Evolutionary conservation across 1,140 invertebrate species (phyloP).

Genomic region (Eumaeus atala): DNA sequence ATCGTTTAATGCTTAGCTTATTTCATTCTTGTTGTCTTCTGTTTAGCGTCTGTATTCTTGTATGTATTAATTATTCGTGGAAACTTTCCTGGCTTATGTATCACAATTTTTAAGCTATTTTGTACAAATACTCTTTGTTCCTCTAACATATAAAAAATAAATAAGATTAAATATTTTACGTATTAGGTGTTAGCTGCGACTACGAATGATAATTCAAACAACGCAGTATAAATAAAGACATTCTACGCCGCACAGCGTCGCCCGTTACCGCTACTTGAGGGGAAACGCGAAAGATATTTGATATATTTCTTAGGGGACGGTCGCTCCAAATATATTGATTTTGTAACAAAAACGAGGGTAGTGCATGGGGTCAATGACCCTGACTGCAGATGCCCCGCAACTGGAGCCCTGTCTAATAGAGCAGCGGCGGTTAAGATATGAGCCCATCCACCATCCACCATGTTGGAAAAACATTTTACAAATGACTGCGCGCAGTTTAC

Average conservation of each 20-base stretch:
- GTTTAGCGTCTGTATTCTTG: too few relatives aligned
- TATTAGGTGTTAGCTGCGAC: too few relatives aligned
- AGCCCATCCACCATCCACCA: constrained; percentile 52
- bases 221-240: background rate
- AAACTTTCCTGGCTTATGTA: too few relatives aligned
- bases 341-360: constrained; percentile 65
- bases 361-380: constrained; percentile 52
- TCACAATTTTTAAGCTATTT: too few relatives aligned
- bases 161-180: too few relatives aligned
- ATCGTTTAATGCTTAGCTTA: too few relatives aligned
- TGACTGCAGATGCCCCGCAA: constrained; percentile 61
- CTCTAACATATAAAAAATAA: too few relatives aligned
- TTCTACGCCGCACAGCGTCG: background rate
- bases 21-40: too few relatives aligned
- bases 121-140: too few relatives aligned
- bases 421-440: constrained; percentile 62
- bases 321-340: constrained; percentile 52
- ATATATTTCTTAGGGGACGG: constrained; percentile 8
- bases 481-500: constrained; percentile 1
- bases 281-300: background rate
- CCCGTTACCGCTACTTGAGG: background rate
- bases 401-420: constrained; percentile 58
- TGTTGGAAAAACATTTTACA: constrained; percentile 48
- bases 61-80: too few relatives aligned
- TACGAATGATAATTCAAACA: too few relatives aligned